A percentile compares a stretch with the other conserved stretches of the same genome.
These are phyloP conservation scores for Bemisia tabaci DNA, from an alignment of 1,140 invertebrate genomes.

Conservation along the genomic window DNA sequence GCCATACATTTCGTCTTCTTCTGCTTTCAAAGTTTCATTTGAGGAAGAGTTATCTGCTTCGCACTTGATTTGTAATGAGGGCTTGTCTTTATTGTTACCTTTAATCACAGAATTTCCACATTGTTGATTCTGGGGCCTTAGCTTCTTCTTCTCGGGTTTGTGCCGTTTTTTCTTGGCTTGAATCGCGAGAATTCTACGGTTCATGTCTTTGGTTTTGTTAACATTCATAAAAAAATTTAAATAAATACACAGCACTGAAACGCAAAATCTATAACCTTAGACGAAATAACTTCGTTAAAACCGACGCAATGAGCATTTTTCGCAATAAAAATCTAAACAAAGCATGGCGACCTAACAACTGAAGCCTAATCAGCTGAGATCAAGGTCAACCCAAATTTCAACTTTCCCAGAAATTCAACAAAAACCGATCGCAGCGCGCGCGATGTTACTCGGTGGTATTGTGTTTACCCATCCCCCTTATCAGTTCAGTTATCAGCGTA, in stretches of 20 bases:
- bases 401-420: not conserved
- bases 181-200: constrained; percentile 70
- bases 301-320: not conserved
- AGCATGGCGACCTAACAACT: not conserved
- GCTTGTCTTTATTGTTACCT: constrained; percentile 5
- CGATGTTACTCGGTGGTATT: no score
- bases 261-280: not conserved
- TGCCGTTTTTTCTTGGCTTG: constrained; percentile 79
- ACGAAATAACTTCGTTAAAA: not conserved
- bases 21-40: constrained; percentile 59
- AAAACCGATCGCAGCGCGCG: no score
- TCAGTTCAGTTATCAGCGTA: no score
- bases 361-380: not conserved
- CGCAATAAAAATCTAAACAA: not conserved
- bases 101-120: not conserved
- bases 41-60: constrained; percentile 37
- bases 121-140: constrained; percentile 30
- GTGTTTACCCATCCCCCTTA: no score
- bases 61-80: not conserved
- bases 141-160: constrained; percentile 69
- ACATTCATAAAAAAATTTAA: constrained; percentile 9
- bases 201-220: constrained; percentile 69
- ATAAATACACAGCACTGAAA: not conserved
- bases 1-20: constrained; percentile 55
- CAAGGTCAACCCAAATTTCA: no score